A percentile compares a stretch with the other conserved stretches of the same genome.
These are phyloP conservation scores for Palloptera scutellata DNA, from an alignment of 2,888 invertebrate species.

Conservation along the genomic window DNA sequence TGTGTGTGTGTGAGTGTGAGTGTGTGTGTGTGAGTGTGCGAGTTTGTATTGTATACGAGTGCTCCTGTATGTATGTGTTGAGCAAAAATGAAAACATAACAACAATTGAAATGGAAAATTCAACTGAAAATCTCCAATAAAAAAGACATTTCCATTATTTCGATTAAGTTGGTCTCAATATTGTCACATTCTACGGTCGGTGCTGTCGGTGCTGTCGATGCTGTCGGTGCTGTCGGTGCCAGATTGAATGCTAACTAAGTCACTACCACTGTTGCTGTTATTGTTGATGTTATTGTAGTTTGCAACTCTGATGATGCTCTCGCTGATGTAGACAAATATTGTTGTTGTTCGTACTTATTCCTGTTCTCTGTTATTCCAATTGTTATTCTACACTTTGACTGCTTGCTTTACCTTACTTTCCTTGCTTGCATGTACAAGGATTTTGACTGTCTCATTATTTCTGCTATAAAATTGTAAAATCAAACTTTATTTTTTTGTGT, in stretches of 20 bases:
- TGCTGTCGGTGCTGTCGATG: conserved; percentile 1
- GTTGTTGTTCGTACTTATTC: conserved; percentile 2
- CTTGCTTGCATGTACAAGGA: too few relatives aligned
- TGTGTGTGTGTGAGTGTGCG: not conserved
- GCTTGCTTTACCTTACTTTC: too few relatives aligned
- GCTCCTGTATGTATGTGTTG: not conserved
- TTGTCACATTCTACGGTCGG: conserved; percentile 2
- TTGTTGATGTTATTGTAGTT: not conserved
- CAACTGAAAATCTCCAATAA: conserved; percentile 52
- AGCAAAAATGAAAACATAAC: conserved; percentile 35
- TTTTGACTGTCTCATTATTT: not conserved
- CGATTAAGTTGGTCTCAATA: conserved; percentile 45
- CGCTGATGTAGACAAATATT: not conserved
- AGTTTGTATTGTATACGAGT: too few relatives aligned
- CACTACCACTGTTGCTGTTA: conserved; percentile 2
- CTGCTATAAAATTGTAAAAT: not conserved
- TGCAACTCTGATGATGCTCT: not conserved
- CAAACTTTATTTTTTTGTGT: too few relatives aligned
- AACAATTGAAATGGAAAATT: conserved; percentile 51
- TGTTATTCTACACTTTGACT: not conserved
- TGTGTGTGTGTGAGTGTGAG: not conserved
- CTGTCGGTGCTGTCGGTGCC: not conserved
- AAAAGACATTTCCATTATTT: conserved; percentile 54
- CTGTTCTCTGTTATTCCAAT: conserved; percentile 1
- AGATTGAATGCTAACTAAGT: not conserved